phyloP scores from a whole-genome alignment of 2,113 vertebrate species.

The Perca flavescens region DNA sequence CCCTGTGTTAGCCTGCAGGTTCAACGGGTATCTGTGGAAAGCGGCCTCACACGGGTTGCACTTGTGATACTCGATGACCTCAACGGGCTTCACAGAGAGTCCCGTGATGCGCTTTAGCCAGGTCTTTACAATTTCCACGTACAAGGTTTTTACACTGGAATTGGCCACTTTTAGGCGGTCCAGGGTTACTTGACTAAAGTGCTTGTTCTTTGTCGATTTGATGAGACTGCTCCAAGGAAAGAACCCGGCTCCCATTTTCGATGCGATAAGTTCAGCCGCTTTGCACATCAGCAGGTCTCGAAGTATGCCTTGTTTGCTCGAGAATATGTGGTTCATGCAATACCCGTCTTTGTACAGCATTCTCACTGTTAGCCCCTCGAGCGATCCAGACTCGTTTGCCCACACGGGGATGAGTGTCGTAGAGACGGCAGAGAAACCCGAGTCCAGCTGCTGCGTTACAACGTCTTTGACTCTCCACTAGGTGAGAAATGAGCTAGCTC shows the following conservation, averaged over 20 bases:
- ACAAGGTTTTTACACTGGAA: neutral
- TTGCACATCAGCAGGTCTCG: slow-evolving; percentile 3
- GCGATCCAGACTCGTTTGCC: too few relatives aligned
- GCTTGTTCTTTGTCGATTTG: slow-evolving; percentile 9
- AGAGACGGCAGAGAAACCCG: too few relatives aligned
- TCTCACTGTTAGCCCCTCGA: too few relatives aligned
- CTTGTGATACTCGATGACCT: slow-evolving; percentile 4
- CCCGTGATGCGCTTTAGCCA: slow-evolving; percentile 7
- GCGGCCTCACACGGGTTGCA: slow-evolving; percentile 1
- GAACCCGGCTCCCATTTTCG: neutral
- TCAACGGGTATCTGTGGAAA: slow-evolving; percentile 3
- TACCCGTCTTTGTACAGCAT: neutral
- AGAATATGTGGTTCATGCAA: slow-evolving; percentile 34
- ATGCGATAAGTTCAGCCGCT: neutral
- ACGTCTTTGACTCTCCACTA: too few relatives aligned
- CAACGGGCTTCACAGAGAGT: neutral
- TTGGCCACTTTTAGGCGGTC: neutral
- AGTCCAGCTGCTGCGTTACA: too few relatives aligned
- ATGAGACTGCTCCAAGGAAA: slow-evolving; percentile 30
- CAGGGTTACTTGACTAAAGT: neutral
- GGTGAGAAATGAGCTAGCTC: neutral
- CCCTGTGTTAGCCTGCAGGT: neutral
- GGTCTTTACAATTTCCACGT: neutral
- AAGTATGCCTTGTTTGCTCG: neutral
- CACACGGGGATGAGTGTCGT: too few relatives aligned